Base-by-base conservation (phyloP, 2,113 vertebrate species). In the Stegastes partitus region DNA sequence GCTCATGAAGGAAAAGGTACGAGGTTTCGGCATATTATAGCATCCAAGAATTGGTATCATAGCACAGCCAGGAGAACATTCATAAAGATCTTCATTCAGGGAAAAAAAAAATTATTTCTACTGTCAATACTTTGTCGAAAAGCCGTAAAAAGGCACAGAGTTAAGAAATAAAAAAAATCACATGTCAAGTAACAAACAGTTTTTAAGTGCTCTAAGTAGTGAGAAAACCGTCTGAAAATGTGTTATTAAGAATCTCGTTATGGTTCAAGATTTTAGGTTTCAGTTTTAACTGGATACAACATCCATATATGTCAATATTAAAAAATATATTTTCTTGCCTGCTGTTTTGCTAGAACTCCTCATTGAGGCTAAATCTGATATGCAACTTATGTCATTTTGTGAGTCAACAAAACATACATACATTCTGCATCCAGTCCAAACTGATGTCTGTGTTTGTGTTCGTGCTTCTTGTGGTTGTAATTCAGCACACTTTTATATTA, bases 21-120 rank as follows among this genome's bases (percentile, higher is more conserved):
- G 22, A 76, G 58, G 62, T 79, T 67, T 79, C 53, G 4, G 49
- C 66, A 61, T 59, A 73, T 28, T 31, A 19, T 21, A 49, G 49
- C 64, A 6, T 79, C 39, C 69, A 82, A 63, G 64, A 66, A 22
- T 3, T 59, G 71, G 55, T 72, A 57, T 62, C 68, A 63, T 22
- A 45, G 18, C n/a, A 80, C 55, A 71, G 65, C 68, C 68, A 65
- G 57, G 67, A 39, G 68, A 64, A 67, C 55, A 25, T 11, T 66
- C 14, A 68, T 54, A 21, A 68, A 82, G 57, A 62, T 63, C 39
- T 58, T 25, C 21, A 68, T 68, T n/a, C n/a, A 28, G 37, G 18
- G 22, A 50, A 71, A 49, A 71, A 55, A 50, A n/a, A n/a, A n/a
- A n/a, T n/a, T n/a, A n/a, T n/a, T n/a, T n/a, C n/a, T n/a, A n/a